Evolutionary conservation across 2,797 vertebrate genomes (phyloP).

Genomic region (Onychomys torridus): DNA sequence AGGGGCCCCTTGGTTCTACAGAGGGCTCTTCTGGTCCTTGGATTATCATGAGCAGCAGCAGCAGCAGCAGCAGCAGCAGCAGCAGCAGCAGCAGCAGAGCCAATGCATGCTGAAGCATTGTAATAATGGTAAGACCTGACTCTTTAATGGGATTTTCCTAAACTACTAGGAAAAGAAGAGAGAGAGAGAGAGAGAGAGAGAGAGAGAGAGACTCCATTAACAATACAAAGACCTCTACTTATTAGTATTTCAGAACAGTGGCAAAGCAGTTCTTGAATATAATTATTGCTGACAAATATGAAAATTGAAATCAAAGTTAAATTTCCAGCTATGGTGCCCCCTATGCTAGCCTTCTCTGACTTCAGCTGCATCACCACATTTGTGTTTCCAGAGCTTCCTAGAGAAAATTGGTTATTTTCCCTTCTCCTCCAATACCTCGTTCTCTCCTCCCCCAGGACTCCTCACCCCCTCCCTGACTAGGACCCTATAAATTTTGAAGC

Average conservation of each 20-base stretch:
- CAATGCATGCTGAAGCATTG: constrained; percentile 60
- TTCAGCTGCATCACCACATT: constrained; percentile 83
- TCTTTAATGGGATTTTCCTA: constrained; percentile 90
- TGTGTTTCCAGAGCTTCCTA: constrained; percentile 77
- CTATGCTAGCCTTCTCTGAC: constrained; percentile 74
- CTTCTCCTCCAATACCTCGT: background rate
- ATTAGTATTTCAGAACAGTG: constrained; percentile 90
- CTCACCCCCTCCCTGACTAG: constrained; percentile 36
- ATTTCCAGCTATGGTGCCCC: constrained; percentile 88
- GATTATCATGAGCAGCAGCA: constrained; percentile 33
- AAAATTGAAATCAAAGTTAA: constrained; percentile 92
- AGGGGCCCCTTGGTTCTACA: fast-evolving
- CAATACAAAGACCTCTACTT: constrained; percentile 88
- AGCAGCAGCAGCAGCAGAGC: constrained; percentile 63
- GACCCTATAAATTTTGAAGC: constrained; percentile 82
- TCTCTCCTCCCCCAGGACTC: background rate
- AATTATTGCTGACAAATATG: constrained; percentile 93
- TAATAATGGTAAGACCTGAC: constrained; percentile 86
- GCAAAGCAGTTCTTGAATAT: constrained; percentile 90
- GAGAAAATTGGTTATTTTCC: constrained; percentile 75
- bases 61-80: constrained; percentile 35
- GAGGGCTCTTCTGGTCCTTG: fast-evolving
- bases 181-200: background rate
- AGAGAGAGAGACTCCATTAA: constrained; percentile 87
- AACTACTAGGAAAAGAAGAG: constrained; percentile 83